These are phyloP conservation scores for Dicranocentrus wangi DNA, from an alignment of 2,888 invertebrate genomes.

Conservation along the genomic window DNA sequence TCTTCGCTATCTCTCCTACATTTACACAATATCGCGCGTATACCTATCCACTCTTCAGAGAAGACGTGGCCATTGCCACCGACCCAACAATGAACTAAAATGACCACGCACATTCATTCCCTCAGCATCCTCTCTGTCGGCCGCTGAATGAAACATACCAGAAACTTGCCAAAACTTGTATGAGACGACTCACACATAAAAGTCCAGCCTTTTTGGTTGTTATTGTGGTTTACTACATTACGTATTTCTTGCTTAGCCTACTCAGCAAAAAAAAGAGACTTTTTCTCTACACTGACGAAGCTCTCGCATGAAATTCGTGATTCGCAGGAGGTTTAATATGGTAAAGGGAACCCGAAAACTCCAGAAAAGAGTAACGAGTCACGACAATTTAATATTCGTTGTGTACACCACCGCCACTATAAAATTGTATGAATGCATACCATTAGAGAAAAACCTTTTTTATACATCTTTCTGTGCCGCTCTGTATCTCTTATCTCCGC, in stretches of 20 bases:
- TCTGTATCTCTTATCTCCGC: conserved; percentile 13
- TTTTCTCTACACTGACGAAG: too few relatives aligned
- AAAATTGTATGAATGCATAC: conserved; percentile 4
- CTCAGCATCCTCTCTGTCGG: conserved; percentile 12
- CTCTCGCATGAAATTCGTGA: too few relatives aligned
- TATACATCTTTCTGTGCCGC: background rate
- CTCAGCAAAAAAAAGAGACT: too few relatives aligned
- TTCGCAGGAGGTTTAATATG: background rate
- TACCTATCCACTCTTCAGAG: background rate
- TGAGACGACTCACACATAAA: background rate
- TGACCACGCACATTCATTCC: conserved; percentile 52
- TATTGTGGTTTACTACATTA: conserved; percentile 13
- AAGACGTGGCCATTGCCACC: conserved; percentile 36
- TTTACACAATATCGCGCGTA: background rate
- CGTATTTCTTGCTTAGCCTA: background rate
- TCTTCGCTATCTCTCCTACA: too few relatives aligned
- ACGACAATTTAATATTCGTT: conserved; percentile 20
- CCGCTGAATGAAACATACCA: conserved; percentile 28
- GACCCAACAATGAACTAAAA: conserved; percentile 26
- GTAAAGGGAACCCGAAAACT: background rate
- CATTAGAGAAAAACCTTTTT: conserved; percentile 6
- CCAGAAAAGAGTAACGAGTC: background rate
- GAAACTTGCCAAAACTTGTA: conserved; percentile 22
- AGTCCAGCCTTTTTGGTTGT: background rate
- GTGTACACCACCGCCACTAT: background rate